Percentiles rank a stretch among this genome's conserved stretches.
These are phyloP conservation scores for Pipistrellus pipistrellus DNA, from an alignment of 2,797 vertebrate genomes.

Conservation along the genomic window DNA sequence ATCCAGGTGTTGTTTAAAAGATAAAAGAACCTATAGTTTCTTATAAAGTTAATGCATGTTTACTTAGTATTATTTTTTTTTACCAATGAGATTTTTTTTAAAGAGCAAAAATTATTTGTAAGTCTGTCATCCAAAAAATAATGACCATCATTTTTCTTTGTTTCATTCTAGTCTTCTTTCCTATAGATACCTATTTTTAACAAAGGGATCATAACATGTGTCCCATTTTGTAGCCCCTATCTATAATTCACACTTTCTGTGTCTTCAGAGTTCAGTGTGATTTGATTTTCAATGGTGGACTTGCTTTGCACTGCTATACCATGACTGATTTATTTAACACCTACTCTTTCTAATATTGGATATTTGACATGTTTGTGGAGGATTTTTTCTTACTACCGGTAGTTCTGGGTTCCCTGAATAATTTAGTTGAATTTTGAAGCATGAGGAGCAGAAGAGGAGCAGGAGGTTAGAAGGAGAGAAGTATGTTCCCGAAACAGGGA, in stretches of 20 bases:
- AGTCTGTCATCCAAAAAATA: not conserved
- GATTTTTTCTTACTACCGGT: not conserved
- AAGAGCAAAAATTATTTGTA: not conserved
- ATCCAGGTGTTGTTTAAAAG: not conserved
- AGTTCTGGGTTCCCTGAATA: not conserved
- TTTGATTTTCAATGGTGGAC: not conserved
- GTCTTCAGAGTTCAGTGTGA: not conserved
- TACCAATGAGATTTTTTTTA: not conserved
- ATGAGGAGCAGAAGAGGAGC: not conserved
- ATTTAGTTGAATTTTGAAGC: not conserved
- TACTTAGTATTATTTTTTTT: not conserved
- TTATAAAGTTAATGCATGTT: not conserved
- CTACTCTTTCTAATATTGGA: not conserved
- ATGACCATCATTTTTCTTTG: not conserved
- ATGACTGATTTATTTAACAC: not conserved
- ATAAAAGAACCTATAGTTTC: not conserved
- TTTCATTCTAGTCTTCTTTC: not conserved
- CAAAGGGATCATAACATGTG: too few relatives aligned
- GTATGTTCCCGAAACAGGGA: not conserved
- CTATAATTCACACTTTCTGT: not conserved
- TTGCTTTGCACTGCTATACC: not conserved
- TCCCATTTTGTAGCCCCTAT: not conserved
- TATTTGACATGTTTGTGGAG: not conserved
- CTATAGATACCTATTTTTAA: not conserved
- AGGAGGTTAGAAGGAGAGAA: not conserved